phyloP scores from a whole-genome alignment of 2,113 vertebrate genomes.

The Collichthys lucidus region DNA sequence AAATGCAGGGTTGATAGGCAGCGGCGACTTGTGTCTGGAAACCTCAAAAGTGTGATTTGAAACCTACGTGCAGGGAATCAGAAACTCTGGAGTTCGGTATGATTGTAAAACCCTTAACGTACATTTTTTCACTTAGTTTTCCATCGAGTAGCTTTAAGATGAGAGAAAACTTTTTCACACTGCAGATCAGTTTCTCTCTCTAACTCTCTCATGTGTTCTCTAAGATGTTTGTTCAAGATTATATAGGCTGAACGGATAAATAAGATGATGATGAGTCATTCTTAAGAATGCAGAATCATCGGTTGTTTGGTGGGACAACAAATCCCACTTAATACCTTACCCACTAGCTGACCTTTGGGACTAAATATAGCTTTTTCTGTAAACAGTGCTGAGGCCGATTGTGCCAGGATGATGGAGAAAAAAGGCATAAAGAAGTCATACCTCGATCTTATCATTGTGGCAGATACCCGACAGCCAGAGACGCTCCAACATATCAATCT shows the following conservation, averaged over 20 bases:
- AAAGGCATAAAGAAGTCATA: constrained; percentile 28
- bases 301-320: not conserved
- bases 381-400: not conserved
- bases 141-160: not conserved
- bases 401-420: not conserved
- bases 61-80: no score
- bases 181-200: no score
- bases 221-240: no score
- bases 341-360: not conserved
- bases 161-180: not conserved
- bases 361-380: not conserved
- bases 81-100: not conserved
- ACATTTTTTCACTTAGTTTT: not conserved
- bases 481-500: constrained; percentile 82
- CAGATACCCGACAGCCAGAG: constrained; percentile 82
- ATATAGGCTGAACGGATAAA: no score
- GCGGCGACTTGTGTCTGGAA: not conserved
- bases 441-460: constrained; percentile 83
- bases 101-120: no score
- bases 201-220: no score
- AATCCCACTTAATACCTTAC: not conserved
- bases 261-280: no score
- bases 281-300: no score
- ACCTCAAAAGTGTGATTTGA: not conserved
- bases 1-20: not conserved